Percentiles rank a stretch among this genome's conserved stretches.
Evolutionary conservation across 1,140 invertebrate species (phyloP).

Genomic region (Drosophila gunungcola): DNA sequence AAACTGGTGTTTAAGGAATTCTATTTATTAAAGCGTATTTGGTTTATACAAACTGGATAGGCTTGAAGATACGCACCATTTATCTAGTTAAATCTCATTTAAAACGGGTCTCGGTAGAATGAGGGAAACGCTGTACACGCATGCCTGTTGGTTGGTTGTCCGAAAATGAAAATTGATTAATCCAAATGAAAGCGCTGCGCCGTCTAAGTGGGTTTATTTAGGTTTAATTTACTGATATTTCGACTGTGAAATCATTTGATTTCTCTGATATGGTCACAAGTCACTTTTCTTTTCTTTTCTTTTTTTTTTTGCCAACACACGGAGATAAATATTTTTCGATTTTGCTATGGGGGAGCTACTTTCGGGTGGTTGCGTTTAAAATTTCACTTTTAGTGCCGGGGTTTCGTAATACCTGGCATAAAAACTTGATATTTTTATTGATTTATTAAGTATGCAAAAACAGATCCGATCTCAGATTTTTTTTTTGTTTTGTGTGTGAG

Average conservation of each 20-base stretch:
- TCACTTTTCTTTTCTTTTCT: constrained; percentile 22
- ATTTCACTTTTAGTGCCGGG: constrained; percentile 47
- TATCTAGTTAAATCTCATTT: constrained; percentile 80
- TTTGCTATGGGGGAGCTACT: constrained; percentile 34
- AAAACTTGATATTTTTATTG: constrained; percentile 27
- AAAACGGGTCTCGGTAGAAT: constrained; percentile 70
- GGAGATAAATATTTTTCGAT: constrained; percentile 52
- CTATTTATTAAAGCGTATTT: constrained; percentile 44
- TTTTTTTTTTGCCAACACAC: constrained; percentile 53
- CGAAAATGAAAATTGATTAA: constrained; percentile 58
- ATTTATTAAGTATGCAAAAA: constrained; percentile 37
- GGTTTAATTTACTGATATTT: constrained; percentile 30
- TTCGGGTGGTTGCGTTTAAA: constrained; percentile 41
- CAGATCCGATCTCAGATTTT: constrained; percentile 11
- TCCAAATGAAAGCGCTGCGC: constrained; percentile 66
- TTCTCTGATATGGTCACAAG: constrained; percentile 47
- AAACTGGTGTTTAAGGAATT: constrained; percentile 11
- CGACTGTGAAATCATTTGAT: constrained; percentile 19
- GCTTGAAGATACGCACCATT: constrained; percentile 74
- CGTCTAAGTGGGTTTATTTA: constrained; percentile 39
- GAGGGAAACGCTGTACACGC: constrained; percentile 31
- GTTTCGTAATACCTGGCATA: constrained; percentile 61
- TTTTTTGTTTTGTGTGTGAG: neutral
- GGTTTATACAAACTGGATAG: constrained; percentile 9
- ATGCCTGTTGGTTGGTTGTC: constrained; percentile 24